Evolutionary conservation across 2,797 vertebrate genomes (phyloP).

Genomic region (Knipowitschia caucasica): DNA sequence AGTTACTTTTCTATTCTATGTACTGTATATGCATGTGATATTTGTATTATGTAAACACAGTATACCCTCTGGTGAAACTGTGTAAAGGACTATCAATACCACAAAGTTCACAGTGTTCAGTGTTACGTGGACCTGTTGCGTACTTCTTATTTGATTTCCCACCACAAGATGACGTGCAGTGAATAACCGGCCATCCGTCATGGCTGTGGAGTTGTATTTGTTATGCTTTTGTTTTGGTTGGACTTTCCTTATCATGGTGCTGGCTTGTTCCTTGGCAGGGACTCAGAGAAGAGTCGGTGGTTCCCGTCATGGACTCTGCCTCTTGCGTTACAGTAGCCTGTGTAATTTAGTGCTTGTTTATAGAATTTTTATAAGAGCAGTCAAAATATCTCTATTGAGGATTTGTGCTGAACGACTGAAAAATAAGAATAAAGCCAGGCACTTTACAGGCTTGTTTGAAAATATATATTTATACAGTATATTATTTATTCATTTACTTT

Average conservation of each 20-base stretch:
- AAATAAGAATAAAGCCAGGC: background rate
- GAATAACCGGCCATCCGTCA: constrained; percentile 47
- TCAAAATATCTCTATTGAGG: constrained; percentile 22
- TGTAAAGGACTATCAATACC: no score
- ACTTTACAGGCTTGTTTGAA: no score
- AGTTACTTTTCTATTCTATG: no score
- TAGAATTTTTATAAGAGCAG: constrained; percentile 12
- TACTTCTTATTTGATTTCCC: constrained; percentile 39
- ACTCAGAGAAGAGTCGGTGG: constrained; percentile 49
- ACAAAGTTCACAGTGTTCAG: constrained; percentile 23
- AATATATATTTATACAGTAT: no score
- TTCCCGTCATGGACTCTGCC: constrained; percentile 45
- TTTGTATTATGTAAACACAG: no score
- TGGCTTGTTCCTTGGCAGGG: constrained; percentile 48
- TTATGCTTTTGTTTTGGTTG: constrained; percentile 66
- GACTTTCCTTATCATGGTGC: constrained; percentile 55
- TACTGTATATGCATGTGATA: no score
- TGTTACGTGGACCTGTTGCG: constrained; percentile 24
- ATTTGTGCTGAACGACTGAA: constrained; percentile 28
- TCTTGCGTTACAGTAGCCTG: constrained; percentile 21
- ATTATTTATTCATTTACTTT: no score
- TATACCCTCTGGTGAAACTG: no score
- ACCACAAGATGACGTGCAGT: constrained; percentile 41
- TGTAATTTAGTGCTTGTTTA: constrained; percentile 33
- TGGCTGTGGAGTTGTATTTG: constrained; percentile 36